phyloP scores from a whole-genome alignment of 2,797 vertebrate species.

The Phoebastria nigripes region DNA sequence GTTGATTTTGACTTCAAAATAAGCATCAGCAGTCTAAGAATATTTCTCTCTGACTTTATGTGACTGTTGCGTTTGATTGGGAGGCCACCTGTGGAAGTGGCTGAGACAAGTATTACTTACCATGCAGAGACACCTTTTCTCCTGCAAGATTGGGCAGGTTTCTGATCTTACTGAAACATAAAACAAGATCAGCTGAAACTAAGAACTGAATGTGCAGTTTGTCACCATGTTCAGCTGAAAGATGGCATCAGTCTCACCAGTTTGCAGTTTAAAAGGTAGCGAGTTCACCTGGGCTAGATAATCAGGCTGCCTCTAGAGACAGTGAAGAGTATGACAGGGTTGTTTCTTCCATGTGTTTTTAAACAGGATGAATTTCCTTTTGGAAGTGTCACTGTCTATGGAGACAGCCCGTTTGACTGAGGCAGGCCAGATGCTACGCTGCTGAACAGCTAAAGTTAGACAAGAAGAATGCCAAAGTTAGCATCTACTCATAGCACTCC shows the following conservation, averaged over 20 bases:
- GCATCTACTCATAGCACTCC: background rate
- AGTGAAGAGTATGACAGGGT: background rate
- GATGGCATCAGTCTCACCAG: background rate
- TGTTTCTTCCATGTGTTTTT: background rate
- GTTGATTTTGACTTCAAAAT: background rate
- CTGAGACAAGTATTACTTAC: background rate
- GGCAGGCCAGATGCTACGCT: background rate
- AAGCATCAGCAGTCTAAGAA: background rate
- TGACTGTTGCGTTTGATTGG: background rate
- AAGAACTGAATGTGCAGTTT: background rate
- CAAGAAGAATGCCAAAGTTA: constrained; percentile 7
- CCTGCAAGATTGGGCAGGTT: background rate
- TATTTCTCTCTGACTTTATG: background rate
- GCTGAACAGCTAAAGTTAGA: background rate
- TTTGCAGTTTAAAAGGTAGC: background rate
- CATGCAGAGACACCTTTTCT: background rate
- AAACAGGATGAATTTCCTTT: background rate
- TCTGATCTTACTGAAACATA: background rate
- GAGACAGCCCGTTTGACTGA: background rate
- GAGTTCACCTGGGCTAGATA: background rate
- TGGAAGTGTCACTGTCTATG: background rate
- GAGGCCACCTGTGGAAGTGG: background rate
- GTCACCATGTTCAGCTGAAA: background rate
- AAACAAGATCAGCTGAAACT: background rate
- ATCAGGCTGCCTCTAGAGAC: background rate